Evolutionary conservation across 1,140 invertebrate species (phyloP).

Genomic region (Reticulitermes speratus): DNA sequence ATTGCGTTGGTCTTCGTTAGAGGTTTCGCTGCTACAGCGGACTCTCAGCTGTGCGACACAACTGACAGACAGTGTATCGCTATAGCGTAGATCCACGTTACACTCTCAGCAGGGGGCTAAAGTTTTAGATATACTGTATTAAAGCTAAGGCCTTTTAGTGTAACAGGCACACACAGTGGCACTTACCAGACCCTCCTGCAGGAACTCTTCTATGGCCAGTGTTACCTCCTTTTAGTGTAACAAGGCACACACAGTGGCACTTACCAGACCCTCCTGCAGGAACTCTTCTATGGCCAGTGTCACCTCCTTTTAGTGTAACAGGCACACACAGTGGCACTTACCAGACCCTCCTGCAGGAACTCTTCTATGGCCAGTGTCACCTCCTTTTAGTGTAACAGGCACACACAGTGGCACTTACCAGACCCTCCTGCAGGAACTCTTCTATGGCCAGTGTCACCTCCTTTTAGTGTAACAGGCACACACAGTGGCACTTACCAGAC

Average conservation of each 20-base stretch:
- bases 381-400: constrained; percentile 47
- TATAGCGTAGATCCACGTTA: no score
- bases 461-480: constrained; percentile 39
- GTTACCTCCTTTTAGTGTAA: constrained; percentile 58
- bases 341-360: constrained; percentile 68
- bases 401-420: constrained; percentile 53
- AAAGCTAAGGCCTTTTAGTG: no score
- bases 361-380: constrained; percentile 71
- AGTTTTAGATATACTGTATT: no score
- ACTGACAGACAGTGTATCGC: no score
- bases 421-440: constrained; percentile 67
- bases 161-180: background rate
- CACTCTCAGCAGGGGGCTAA: no score
- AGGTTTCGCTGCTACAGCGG: no score
- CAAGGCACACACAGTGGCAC: constrained; percentile 34
- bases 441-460: constrained; percentile 70
- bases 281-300: constrained; percentile 71
- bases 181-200: constrained; percentile 68
- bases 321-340: constrained; percentile 44
- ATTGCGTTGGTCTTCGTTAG: no score
- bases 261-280: constrained; percentile 68
- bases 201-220: constrained; percentile 67
- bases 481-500: constrained; percentile 56
- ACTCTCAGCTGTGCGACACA: no score
- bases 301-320: constrained; percentile 53